A percentile compares a stretch with the other conserved stretches of the same genome.
Evolutionary conservation across 1,140 invertebrate genomes (phyloP).

Genomic region (Drosophila mojavensis): DNA sequence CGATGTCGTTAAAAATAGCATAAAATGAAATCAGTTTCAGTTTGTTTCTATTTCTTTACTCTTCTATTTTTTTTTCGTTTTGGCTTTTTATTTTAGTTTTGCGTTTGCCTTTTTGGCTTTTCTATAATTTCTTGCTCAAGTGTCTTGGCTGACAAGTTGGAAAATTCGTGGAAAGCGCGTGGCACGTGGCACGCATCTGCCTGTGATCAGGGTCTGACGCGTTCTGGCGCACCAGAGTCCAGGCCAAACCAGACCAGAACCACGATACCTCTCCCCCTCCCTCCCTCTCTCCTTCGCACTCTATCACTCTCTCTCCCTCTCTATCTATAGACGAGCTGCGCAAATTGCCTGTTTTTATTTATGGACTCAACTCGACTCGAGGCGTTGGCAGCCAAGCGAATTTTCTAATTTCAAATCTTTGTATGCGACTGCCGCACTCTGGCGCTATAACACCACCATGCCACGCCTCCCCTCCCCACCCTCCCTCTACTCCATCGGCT

Average conservation of each 20-base stretch:
- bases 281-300: not conserved
- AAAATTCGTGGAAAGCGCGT: constrained; percentile 55
- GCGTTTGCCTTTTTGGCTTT: constrained; percentile 36
- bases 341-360: constrained; percentile 80
- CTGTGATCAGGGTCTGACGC: constrained; percentile 67
- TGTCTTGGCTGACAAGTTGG: constrained; percentile 58
- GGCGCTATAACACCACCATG: not conserved
- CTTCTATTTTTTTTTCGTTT: constrained; percentile 23
- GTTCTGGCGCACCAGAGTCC: constrained; percentile 52
- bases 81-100: constrained; percentile 39
- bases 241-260: constrained; percentile 39
- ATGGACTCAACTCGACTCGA: constrained; percentile 71
- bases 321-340: constrained; percentile 68
- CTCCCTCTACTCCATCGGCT: not conserved
- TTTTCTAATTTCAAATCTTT: constrained; percentile 76
- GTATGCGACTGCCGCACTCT: constrained; percentile 9
- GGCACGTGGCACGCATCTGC: constrained; percentile 76
- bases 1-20: constrained; percentile 76
- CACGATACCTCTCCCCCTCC: constrained; percentile 18
- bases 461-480: too few species aligned
- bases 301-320: not conserved
- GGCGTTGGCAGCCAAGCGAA: constrained; percentile 57
- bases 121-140: constrained; percentile 49
- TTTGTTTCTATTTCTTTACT: constrained; percentile 39
- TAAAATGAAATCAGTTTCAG: constrained; percentile 57